Percentiles rank a stretch among this genome's conserved stretches.
Conservation (phyloP, 2,888 invertebrate genomes). For the Oscheius onirici region DNA sequence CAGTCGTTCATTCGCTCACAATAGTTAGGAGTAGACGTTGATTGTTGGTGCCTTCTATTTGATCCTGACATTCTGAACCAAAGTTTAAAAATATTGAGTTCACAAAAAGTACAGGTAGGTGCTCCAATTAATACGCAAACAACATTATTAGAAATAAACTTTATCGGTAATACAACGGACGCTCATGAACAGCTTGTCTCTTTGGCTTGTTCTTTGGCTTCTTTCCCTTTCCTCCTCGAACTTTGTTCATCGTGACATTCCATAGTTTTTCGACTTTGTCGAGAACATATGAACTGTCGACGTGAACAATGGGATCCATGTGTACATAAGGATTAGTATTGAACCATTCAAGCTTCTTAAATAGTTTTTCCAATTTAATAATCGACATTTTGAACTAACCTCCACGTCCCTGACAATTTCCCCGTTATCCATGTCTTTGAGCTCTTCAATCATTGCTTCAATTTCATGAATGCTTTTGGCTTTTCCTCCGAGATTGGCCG, state of each 20-base stretch:
- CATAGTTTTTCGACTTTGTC: neutral
- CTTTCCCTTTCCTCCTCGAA: neutral
- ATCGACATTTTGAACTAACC: neutral
- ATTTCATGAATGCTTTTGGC: neutral
- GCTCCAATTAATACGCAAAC: too few relatives aligned
- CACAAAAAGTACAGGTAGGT: too few relatives aligned
- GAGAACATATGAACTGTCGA: neutral
- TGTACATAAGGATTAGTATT: neutral
- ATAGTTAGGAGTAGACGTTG: too few relatives aligned
- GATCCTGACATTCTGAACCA: too few relatives aligned
- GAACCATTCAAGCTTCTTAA: neutral
- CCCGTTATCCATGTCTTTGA: neutral
- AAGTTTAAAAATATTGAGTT: too few relatives aligned
- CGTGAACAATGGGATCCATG: too few relatives aligned
- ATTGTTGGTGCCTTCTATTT: too few relatives aligned
- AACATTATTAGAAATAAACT: too few relatives aligned
- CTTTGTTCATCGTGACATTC: neutral
- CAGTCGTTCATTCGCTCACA: too few relatives aligned
- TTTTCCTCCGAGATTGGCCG: neutral
- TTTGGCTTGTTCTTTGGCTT: too few relatives aligned
- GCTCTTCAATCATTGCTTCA: neutral
- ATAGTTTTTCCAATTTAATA: neutral
- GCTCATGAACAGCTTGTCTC: too few relatives aligned
- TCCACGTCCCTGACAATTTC: neutral
- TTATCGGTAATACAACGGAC: too few relatives aligned